Conservation (phyloP, 2,113 vertebrate genomes). For the Gallinago media region DNA sequence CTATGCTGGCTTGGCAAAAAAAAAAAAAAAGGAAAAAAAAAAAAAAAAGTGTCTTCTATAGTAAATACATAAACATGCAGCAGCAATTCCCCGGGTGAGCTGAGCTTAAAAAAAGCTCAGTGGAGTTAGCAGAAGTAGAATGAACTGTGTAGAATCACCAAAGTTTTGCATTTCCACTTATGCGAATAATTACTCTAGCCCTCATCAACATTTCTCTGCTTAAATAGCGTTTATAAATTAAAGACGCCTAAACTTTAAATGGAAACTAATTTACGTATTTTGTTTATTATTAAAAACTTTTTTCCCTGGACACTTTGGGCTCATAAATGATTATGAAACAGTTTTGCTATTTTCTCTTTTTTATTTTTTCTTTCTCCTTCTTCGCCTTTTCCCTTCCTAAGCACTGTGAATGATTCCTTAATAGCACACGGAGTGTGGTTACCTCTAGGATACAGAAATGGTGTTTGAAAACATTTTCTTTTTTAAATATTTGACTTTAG, state of each 20-base stretch:
- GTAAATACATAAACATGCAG: conserved; percentile 62
- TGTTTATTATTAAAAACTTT: conserved; percentile 33
- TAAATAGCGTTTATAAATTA: conserved; percentile 62
- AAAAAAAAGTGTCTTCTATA: neutral
- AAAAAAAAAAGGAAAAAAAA: neutral
- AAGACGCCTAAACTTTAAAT: conserved; percentile 60
- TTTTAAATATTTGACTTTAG: conserved; percentile 66
- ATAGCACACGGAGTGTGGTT: neutral
- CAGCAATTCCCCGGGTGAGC: conserved; percentile 28
- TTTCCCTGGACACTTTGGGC: conserved; percentile 1
- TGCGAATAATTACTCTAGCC: conserved; percentile 39
- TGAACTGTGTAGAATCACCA: conserved; percentile 6
- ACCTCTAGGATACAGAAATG: conserved; percentile 35
- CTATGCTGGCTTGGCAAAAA: conserved; percentile 14
- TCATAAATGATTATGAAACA: neutral
- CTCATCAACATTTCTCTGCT: conserved; percentile 47
- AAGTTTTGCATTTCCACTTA: conserved; percentile 61
- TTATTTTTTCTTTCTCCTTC: neutral
- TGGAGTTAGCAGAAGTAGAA: conserved; percentile 8
- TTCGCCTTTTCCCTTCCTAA: neutral
- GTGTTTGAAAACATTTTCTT: conserved; percentile 24
- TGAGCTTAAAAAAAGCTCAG: conserved; percentile 30
- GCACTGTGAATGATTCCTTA: neutral
- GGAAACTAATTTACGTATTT: conserved; percentile 69
- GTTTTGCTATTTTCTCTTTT: neutral